Evolutionary conservation across 2,888 invertebrate species (phyloP), one percentile per base, ranked within the genome.

Genomic region (Bedellia somnulentella): DNA sequence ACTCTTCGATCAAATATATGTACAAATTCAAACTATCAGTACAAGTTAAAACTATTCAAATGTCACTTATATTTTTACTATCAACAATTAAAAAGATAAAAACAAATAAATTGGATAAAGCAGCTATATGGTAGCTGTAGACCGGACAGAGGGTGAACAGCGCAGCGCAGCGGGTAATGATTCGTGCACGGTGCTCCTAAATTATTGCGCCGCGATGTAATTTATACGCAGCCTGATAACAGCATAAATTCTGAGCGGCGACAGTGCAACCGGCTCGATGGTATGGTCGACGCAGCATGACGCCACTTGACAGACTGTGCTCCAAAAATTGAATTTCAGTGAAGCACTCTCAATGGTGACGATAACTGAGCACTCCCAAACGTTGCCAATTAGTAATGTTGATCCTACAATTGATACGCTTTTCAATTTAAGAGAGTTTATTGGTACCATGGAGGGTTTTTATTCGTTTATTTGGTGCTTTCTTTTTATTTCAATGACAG

Each of bases 121-220:
- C n/a, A n/a, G n/a, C n/a, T n/a, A n/a, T n/a, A n/a, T n/a, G n/a
- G n/a, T n/a, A n/a, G n/a, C n/a, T n/a, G n/a, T n/a, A n/a, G n/a
- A n/a, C 9, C 9, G 18, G 9, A 37, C 35, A 44, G 40, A 38
- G 39, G 42, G 42, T 51, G 46, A 45, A 47, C 52, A 49, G 44
- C 43, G 47, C n/a, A 45, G 46, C 64, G 54, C 71, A 67, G 70
- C 61, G 68, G 67, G 75, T 63, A 73, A 73, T 70, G 70, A 73
- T 71, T 67, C 73, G 68, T 68, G 67, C 62, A 66, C 60, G 57
- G 68, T 61, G 61, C 61, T 61, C 64, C 71, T 70, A 71, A 73
- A 71, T 73, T 73, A 75, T 71, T 66, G 63, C 66, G 46, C 56
- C 53, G 55, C 52, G 50, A 42, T 57, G 66, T 68, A 71, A 75